phyloP scores from a whole-genome alignment of 2,797 vertebrate genomes.

The Sus cebifrons region DNA sequence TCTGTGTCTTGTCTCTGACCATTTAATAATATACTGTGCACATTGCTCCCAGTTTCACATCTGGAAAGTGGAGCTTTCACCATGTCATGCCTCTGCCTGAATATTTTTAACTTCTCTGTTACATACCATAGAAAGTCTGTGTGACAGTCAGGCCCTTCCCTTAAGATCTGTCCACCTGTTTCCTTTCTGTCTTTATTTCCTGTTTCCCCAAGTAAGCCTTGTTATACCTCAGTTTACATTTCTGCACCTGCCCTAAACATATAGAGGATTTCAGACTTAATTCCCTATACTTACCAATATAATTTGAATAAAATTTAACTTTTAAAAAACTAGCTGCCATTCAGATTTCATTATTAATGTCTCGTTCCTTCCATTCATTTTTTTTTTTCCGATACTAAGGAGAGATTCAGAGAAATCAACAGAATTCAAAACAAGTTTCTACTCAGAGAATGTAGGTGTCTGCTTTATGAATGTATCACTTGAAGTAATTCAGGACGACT shows the following conservation, averaged over 20 bases:
- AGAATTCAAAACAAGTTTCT: constrained; percentile 2
- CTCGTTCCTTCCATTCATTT: neutral
- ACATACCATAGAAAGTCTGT: neutral
- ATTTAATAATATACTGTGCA: neutral
- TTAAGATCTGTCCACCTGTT: neutral
- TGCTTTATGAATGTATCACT: neutral
- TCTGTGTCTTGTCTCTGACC: neutral
- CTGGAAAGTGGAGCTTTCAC: constrained; percentile 36
- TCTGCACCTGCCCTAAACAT: neutral
- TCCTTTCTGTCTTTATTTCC: neutral
- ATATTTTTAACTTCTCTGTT: neutral
- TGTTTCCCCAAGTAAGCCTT: neutral
- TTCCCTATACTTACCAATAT: neutral
- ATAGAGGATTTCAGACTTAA: neutral
- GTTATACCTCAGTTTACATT: neutral
- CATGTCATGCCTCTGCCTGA: neutral
- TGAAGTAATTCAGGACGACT: constrained; percentile 39
- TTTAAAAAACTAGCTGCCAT: neutral
- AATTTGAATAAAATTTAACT: constrained; percentile 49
- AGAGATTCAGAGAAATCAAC: constrained; percentile 33
- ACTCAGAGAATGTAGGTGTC: neutral
- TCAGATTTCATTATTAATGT: constrained; percentile 38
- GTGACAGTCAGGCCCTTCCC: neutral
- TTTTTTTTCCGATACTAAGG: neutral
- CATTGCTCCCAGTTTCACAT: neutral